Percentiles rank a stretch among this genome's conserved stretches.
Evolutionary conservation across 2,888 invertebrate genomes (phyloP).

Genomic region (Tachina fera): DNA sequence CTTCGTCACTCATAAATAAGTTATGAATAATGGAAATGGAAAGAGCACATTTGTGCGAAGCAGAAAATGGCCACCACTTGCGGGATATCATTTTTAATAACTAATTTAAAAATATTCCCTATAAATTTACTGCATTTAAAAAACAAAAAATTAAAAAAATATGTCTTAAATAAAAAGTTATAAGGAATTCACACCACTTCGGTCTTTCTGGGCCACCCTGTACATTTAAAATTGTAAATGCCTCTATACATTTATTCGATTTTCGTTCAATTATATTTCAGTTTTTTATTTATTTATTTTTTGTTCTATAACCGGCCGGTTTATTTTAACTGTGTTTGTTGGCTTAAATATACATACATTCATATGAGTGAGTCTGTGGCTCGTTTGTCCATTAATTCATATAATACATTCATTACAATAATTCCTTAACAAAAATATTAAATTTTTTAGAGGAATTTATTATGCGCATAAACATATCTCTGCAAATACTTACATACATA

Average conservation of each 20-base stretch:
- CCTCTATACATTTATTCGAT: neutral
- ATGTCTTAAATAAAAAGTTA: too few relatives aligned
- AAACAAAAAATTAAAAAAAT: too few relatives aligned
- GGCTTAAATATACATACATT: neutral
- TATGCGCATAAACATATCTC: slow-evolving; percentile 62
- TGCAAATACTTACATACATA: slow-evolving; percentile 5
- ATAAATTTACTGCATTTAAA: too few relatives aligned
- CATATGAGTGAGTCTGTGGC: neutral
- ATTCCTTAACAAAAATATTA: slow-evolving; percentile 39
- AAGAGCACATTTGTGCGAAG: too few relatives aligned
- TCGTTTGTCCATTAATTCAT: slow-evolving; percentile 46
- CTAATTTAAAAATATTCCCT: too few relatives aligned
- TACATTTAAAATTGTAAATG: slow-evolving; percentile 21
- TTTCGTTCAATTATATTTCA: slow-evolving; percentile 54
- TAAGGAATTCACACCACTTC: too few relatives aligned
- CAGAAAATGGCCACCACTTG: too few relatives aligned
- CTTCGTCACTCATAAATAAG: too few relatives aligned
- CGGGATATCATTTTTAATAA: too few relatives aligned
- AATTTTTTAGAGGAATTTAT: slow-evolving; percentile 49
- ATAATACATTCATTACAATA: slow-evolving; percentile 57
- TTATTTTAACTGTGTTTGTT: slow-evolving; percentile 13
- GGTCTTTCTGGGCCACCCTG: too few relatives aligned
- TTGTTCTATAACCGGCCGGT: slow-evolving; percentile 55
- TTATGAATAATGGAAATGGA: too few relatives aligned
- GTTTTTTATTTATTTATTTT: slow-evolving; percentile 11